A percentile compares a stretch with the other conserved stretches of the same genome.
phyloP scores from a whole-genome alignment of 1,140 invertebrate species.

The Lamellibrachia luymesi region DNA sequence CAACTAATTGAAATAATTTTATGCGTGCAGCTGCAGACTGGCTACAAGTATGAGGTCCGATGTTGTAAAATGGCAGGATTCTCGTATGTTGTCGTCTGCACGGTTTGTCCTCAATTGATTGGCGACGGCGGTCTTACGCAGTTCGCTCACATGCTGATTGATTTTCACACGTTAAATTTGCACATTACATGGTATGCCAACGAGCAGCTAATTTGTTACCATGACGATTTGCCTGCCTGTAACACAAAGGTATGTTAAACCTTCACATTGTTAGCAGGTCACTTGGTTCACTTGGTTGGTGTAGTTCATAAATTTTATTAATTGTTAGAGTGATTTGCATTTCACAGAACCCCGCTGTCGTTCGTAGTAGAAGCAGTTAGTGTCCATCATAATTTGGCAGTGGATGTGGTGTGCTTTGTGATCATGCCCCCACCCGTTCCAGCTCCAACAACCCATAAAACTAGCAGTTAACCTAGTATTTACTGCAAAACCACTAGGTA shows the following conservation, averaged over 20 bases:
- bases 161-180: neutral
- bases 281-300: neutral
- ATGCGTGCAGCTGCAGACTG: neutral
- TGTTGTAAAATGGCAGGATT: neutral
- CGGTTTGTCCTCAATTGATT: neutral
- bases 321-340: neutral
- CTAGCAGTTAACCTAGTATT: neutral
- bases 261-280: neutral
- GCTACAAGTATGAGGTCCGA: neutral
- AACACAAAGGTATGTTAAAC: neutral
- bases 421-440: neutral
- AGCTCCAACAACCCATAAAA: neutral
- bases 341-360: neutral
- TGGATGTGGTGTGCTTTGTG: neutral
- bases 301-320: neutral
- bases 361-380: neutral
- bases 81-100: neutral
- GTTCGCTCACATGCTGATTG: neutral
- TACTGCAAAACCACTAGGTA: neutral
- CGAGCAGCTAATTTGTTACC: neutral
- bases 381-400: neutral
- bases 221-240: neutral
- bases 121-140: neutral
- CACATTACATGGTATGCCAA: neutral
- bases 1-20: neutral